A percentile compares a stretch with the other conserved stretches of the same genome.
phyloP scores from a whole-genome alignment of 1,140 invertebrate species.

The Penaeus japonicus region DNA sequence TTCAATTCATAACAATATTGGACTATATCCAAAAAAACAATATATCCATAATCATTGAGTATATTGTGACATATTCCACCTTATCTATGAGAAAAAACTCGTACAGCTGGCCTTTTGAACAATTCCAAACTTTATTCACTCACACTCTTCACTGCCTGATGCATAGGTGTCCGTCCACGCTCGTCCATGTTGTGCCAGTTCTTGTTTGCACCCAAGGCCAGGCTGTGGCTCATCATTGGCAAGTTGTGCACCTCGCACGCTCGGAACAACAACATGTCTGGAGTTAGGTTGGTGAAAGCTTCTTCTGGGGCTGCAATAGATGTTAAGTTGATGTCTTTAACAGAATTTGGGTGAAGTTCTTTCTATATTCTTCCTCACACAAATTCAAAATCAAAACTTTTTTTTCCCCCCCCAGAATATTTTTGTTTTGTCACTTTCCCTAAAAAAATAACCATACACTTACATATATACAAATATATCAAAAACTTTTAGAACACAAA shows the following conservation, averaged over 20 bases:
- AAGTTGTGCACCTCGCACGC: slow-evolving; percentile 44
- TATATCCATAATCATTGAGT: too few species aligned
- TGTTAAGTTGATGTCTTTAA: neutral
- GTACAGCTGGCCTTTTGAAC: neutral
- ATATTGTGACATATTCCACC: too few species aligned
- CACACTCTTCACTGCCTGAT: slow-evolving; percentile 41
- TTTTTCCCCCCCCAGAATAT: neutral
- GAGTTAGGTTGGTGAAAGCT: neutral
- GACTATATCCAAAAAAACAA: too few species aligned
- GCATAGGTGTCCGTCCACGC: slow-evolving; percentile 35
- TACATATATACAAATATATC: neutral
- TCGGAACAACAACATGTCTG: slow-evolving; percentile 31
- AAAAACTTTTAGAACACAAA: neutral
- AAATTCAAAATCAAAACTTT: neutral
- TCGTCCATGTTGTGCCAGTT: slow-evolving; percentile 41
- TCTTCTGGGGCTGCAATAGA: slow-evolving; percentile 31
- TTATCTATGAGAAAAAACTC: neutral
- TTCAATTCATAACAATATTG: too few species aligned
- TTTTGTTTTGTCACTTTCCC: neutral
- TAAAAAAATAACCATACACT: neutral
- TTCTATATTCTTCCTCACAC: too few species aligned
- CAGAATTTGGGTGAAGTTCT: too few species aligned
- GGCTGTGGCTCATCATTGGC: slow-evolving; percentile 35
- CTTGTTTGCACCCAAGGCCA: slow-evolving; percentile 42
- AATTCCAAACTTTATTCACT: neutral